Evolutionary conservation across 2,888 invertebrate genomes (phyloP), one percentile per base, ranked within the genome.

Genomic region (Arrhopalites spinosus): DNA sequence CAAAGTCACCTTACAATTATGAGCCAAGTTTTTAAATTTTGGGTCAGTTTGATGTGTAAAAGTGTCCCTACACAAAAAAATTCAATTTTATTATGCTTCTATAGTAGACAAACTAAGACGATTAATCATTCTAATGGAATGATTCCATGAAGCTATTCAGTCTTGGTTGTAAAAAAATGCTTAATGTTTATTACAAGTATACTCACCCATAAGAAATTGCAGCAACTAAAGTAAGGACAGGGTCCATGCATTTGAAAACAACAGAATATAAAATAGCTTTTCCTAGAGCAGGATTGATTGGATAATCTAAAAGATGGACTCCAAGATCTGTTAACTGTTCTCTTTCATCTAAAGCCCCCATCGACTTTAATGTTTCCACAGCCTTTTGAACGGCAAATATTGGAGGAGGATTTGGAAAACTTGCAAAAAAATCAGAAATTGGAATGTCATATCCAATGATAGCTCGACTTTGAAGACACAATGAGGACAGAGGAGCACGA

Each of bases 181-280:
- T n/a, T n/a, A n/a, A n/a, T n/a, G n/a, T n/a, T n/a, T n/a, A n/a
- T n/a, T n/a, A n/a, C n/a, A n/a, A n/a, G n/a, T 45, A 17, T 53
- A 53, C 85, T 84, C 88, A 91, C 87, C 89, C 90, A 84, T 91
- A 90, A 0, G 95, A 92, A 81, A 97, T 88, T 80, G 91, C 90
- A 84, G 96, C 93, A 0, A 94, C 94, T 56, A 99, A 92, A 1
- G 96, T 96, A 74, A 96, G 86, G 43, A 98, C 89, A 0, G 98
- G 97, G 85, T 96, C 95, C 47, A 97, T 87, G 85, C 98, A 99
- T 85, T 94, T 94, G 81, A 97, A 89, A 2, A 96, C 92, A 56
- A 95, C 90, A 0, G 94, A 91, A 85, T 94, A 95, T 0, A 99
- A 87, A 77, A 99, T 86, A 90, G 95, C 94, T 86, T 98, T 96